A percentile compares a stretch with the other conserved stretches of the same genome.
Evolutionary conservation across 2,797 vertebrate genomes (phyloP).

Genomic region (Eulemur albifrons): DNA sequence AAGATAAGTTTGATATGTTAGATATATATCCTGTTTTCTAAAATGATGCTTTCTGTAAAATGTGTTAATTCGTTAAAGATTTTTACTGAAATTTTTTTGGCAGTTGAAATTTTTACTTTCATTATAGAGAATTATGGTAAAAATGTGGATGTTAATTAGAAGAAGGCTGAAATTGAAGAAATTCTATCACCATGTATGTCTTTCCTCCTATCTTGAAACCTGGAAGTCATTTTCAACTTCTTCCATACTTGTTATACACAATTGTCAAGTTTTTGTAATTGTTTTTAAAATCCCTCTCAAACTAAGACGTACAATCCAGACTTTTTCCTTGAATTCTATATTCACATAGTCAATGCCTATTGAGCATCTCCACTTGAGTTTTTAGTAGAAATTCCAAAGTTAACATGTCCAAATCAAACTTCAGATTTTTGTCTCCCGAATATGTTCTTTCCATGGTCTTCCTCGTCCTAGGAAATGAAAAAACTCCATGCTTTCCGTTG

Average conservation of each 20-base stretch:
- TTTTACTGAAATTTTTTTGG: conserved; percentile 51
- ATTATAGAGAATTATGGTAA: conserved; percentile 41
- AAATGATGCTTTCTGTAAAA: neutral
- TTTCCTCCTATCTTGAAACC: neutral
- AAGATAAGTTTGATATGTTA: conserved; percentile 19
- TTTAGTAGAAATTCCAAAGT: conserved; percentile 32
- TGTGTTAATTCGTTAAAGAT: neutral
- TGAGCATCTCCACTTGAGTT: neutral
- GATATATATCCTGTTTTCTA: neutral
- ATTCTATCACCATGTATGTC: neutral
- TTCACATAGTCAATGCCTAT: neutral
- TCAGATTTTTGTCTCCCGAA: neutral
- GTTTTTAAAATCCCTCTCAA: neutral
- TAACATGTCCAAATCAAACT: neutral
- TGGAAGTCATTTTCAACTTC: conserved; percentile 3
- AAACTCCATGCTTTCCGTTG: neutral
- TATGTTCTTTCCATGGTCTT: neutral
- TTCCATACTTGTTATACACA: neutral
- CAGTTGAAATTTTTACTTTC: conserved; percentile 25
- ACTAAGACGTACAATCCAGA: neutral
- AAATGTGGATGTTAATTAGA: conserved; percentile 6
- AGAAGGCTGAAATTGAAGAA: neutral
- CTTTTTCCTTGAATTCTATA: neutral
- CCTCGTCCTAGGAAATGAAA: neutral
- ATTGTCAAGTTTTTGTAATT: neutral